Conservation (phyloP, 2,113 vertebrate species). For the Tragelaphus imberbis region DNA sequence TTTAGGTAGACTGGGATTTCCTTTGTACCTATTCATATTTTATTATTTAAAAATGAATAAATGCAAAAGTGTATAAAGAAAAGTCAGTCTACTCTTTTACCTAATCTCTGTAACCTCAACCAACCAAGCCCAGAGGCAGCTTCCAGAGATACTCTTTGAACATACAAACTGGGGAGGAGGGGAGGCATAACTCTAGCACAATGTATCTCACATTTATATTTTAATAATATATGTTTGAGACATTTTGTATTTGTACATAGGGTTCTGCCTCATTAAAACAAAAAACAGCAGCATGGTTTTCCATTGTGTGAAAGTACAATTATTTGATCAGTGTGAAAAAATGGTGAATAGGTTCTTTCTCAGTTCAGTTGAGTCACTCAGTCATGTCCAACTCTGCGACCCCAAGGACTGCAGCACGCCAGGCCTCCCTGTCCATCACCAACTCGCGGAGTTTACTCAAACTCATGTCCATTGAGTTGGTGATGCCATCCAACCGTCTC, state of each 20-base stretch:
- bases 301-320: background rate
- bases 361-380: background rate
- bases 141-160: background rate
- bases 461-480: background rate
- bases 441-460: background rate
- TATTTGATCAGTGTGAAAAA: conserved; percentile 12
- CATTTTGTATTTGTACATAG: background rate
- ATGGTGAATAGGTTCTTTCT: background rate
- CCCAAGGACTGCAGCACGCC: background rate
- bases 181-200: background rate
- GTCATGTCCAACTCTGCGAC: background rate
- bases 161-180: background rate
- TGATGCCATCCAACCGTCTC: background rate
- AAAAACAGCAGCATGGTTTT: background rate
- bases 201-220: background rate
- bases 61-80: background rate
- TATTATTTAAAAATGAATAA: conserved; percentile 11
- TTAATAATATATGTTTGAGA: background rate
- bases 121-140: background rate
- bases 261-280: background rate
- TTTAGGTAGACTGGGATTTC: background rate
- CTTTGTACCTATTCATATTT: conserved; percentile 7
- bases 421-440: background rate
- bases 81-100: background rate
- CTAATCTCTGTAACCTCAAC: background rate